phyloP scores from a whole-genome alignment of 2,113 vertebrate species.

The Myotis brandtii region DNA sequence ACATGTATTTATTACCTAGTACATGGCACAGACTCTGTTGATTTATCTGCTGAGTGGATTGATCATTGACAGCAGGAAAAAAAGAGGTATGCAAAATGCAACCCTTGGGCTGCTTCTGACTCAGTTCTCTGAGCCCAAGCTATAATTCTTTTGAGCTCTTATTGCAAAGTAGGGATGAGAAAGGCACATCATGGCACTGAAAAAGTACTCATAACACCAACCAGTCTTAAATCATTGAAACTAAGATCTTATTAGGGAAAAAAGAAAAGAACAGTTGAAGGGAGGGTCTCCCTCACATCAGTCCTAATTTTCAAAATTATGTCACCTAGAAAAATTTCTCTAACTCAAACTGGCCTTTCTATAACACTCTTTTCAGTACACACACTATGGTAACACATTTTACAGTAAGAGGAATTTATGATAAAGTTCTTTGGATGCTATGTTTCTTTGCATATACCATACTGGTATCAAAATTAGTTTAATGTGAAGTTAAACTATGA shows the following conservation, averaged over 20 bases:
- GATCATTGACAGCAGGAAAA: background rate
- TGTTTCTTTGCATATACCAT: background rate
- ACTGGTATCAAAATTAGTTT: background rate
- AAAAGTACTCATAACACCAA: background rate
- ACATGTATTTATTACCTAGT: background rate
- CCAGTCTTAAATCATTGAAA: background rate
- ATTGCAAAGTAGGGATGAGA: background rate
- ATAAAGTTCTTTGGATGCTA: background rate
- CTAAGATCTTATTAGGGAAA: background rate
- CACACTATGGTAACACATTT: background rate
- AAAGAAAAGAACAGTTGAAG: background rate
- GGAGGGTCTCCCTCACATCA: background rate
- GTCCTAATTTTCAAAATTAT: slow-evolving; percentile 36
- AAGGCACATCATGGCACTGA: background rate
- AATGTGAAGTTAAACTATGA: background rate
- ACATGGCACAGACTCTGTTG: background rate
- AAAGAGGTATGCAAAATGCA: background rate
- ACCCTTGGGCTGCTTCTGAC: background rate
- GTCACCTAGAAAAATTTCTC: slow-evolving; percentile 16
- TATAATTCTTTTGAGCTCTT: background rate
- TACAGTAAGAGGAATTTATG: background rate
- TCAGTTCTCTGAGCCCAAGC: background rate
- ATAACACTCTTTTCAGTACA: background rate
- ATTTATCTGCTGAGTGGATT: background rate
- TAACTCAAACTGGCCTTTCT: background rate